Evolutionary conservation across 2,888 invertebrate species (phyloP), one percentile per base, ranked within the genome.

Genomic region (Pandemis heparana): DNA sequence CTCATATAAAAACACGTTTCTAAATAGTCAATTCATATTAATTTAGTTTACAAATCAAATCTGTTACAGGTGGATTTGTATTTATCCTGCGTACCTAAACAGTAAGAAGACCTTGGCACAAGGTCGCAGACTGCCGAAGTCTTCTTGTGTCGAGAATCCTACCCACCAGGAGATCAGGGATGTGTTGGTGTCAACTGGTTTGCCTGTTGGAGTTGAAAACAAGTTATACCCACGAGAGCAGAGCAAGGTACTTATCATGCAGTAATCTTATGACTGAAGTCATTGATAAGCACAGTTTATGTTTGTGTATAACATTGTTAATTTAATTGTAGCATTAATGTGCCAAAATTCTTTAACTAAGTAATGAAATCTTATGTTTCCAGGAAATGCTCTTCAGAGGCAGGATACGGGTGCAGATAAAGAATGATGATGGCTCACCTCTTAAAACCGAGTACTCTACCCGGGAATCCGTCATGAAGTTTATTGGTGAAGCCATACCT

Each of bases 21-120:
- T 77, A 68, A 23, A 5, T 18, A 43, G 43, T 43, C 43, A 4
- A 12, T 43, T 43, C 5, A 9, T 18, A 53, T 18, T 8, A 16
- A 12, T 23, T 10, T 56, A 56, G 10, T 23, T 23, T 1, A 56
- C 60, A 3, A 23, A 63, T 5, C n/a, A 8, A 62, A 12, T 60
- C 38, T 74, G 46, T 73, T 86, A 56, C 92, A 97, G 97, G 86
- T 99, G 99, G 99, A 95, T 99, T 73, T 99, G 99, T 86, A 96
- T 99, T 76, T 99, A 99, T 89, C 99, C 99, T 71, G 97, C 98
- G 0, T 99, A 99, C 83, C 95, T 99, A 66, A 99, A 99, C 87
- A 98, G 97, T 82, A 99, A 98, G 86, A 99, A 98, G 88, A 97
- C 98, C 0, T 88, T 97, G 16, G 97, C 97, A 1, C 97, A 99